These are phyloP conservation scores for Actinostola sp. DNA, from an alignment of 92 coral and sea anemone genomes.

Conservation along the genomic window DNA sequence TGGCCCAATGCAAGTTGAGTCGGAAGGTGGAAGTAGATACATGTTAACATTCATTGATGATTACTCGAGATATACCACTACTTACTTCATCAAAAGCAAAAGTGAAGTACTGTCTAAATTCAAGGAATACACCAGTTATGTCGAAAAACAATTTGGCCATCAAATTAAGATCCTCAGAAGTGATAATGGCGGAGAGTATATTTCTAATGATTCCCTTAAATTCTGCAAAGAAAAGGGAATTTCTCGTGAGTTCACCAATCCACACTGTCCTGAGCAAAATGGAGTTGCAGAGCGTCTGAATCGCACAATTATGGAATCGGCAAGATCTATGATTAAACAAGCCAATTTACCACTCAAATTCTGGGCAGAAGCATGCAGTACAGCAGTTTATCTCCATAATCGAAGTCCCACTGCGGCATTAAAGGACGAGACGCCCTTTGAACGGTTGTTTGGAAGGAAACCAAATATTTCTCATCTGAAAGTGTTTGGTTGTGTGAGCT, in stretches of 20 bases:
- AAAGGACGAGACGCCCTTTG: conserved; percentile 57
- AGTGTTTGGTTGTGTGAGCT: conserved; percentile 64
- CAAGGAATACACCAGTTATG: conserved; percentile 60
- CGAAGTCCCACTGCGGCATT: conserved; percentile 51
- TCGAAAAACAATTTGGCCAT: conserved; percentile 29
- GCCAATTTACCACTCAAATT: conserved; percentile 50
- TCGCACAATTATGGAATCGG: conserved; percentile 65
- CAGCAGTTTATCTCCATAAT: conserved; percentile 66
- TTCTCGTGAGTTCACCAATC: conserved; percentile 59
- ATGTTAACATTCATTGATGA: conserved; percentile 72
- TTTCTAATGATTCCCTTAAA: conserved; percentile 27
- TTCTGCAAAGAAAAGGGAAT: conserved; percentile 62
- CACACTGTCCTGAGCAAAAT: conserved; percentile 67
- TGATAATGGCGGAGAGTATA: conserved; percentile 34
- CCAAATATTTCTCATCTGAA: conserved; percentile 58
- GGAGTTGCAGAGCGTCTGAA: conserved; percentile 62
- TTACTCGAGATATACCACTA: conserved; percentile 55
- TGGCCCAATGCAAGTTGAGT: conserved; percentile 57
- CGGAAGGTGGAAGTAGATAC: conserved; percentile 67
- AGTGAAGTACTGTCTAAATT: conserved; percentile 57
- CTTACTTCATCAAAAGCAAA: conserved; percentile 61
- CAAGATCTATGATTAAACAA: conserved; percentile 68
- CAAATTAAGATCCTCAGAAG: conserved; percentile 17
- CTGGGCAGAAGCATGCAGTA: conserved; percentile 74
- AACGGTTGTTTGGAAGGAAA: conserved; percentile 43